A percentile compares a stretch with the other conserved stretches of the same genome.
phyloP scores from a whole-genome alignment of 2,888 invertebrate species.

The Plagiodera versicolora region DNA sequence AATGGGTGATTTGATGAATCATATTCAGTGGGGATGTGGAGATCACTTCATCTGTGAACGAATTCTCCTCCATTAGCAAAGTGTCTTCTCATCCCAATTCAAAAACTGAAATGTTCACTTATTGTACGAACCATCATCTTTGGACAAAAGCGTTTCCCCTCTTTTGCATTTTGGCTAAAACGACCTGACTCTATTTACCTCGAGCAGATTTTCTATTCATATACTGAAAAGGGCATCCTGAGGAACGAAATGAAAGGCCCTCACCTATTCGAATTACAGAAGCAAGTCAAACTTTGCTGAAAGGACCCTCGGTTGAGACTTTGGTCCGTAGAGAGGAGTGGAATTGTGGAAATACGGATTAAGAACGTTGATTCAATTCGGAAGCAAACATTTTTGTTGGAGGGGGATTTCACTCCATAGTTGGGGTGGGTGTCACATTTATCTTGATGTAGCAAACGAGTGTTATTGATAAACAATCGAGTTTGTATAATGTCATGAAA shows the following conservation, averaged over 20 bases:
- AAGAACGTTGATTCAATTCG: constrained; percentile 27
- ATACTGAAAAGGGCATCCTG: background rate
- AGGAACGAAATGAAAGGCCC: background rate
- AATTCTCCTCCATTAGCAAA: background rate
- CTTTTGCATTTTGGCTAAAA: background rate
- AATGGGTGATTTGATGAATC: too few species aligned
- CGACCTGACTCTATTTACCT: background rate
- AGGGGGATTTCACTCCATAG: background rate
- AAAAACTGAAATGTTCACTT: background rate
- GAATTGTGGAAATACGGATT: constrained; percentile 26
- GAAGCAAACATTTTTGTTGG: constrained; percentile 11
- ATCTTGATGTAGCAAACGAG: constrained; percentile 21
- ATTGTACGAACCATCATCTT: background rate
- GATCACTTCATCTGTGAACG: too few species aligned
- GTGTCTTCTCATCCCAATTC: background rate
- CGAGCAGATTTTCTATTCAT: background rate
- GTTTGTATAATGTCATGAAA: background rate
- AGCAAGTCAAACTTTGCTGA: background rate
- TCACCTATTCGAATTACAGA: background rate
- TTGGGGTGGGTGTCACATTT: constrained; percentile 20
- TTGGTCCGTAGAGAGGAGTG: background rate
- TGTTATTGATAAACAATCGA: constrained; percentile 12
- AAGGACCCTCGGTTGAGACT: background rate
- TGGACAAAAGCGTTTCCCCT: background rate
- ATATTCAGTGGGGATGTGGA: too few species aligned